Conservation (phyloP, 1,140 invertebrate genomes). For the Macrostomum lignano region DNA sequence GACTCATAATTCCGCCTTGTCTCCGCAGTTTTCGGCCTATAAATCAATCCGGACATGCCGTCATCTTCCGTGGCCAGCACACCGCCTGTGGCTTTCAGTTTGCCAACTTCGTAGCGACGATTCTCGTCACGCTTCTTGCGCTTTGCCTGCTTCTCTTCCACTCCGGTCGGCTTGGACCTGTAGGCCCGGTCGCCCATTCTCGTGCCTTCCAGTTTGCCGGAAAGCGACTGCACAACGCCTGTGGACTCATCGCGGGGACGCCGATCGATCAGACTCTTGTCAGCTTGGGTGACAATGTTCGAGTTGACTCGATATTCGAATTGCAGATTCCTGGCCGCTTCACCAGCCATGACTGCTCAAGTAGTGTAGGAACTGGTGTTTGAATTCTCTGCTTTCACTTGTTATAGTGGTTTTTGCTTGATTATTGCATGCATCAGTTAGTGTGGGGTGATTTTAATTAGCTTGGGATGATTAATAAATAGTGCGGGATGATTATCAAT, state of each 20-base stretch:
- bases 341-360: slow-evolving; percentile 84
- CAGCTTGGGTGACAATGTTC: slow-evolving; percentile 94
- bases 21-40: slow-evolving; percentile 83
- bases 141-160: slow-evolving; percentile 21
- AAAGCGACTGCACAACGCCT: slow-evolving; percentile 78
- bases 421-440: too few species aligned
- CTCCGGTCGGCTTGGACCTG: slow-evolving; percentile 33
- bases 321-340: slow-evolving; percentile 74
- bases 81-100: too few species aligned
- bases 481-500: too few species aligned
- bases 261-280: slow-evolving; percentile 79
- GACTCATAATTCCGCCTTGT: slow-evolving; percentile 86
- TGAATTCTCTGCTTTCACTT: too few species aligned
- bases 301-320: slow-evolving; percentile 99
- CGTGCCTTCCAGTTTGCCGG: slow-evolving; percentile 50
- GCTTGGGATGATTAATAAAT: too few species aligned
- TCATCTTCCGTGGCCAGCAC: slow-evolving; percentile 58
- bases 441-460: too few species aligned
- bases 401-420: too few species aligned
- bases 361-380: too few species aligned
- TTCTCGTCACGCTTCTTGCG: slow-evolving; percentile 37
- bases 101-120: slow-evolving; percentile 39
- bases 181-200: slow-evolving; percentile 69
- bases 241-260: slow-evolving; percentile 91
- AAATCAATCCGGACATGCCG: slow-evolving; percentile 68